phyloP scores from a whole-genome alignment of 2,113 vertebrate genomes.

The Hemichromis elongatus region DNA sequence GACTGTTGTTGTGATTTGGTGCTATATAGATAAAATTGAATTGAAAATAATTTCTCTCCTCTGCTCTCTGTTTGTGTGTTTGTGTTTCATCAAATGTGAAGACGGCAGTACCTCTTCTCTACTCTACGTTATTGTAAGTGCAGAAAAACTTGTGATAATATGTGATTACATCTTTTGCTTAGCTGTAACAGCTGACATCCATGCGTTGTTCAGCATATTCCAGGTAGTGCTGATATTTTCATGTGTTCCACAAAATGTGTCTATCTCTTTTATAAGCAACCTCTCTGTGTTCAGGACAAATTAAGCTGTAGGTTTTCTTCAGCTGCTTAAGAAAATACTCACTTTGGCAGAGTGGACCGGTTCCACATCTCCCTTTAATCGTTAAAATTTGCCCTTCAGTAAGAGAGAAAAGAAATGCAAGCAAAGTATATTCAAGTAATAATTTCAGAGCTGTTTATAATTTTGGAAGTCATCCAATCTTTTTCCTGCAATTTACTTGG shows the following conservation, averaged over 20 bases:
- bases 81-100: not conserved
- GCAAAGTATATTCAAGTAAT: not conserved
- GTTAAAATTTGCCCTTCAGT: not conserved
- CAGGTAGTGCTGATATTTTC: not conserved
- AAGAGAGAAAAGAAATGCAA: not conserved
- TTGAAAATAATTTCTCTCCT: not conserved
- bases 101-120: not conserved
- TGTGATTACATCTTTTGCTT: not conserved
- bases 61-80: not conserved
- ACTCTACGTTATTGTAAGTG: not conserved
- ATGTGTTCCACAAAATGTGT: accelerated
- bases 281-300: not conserved
- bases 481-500: not conserved
- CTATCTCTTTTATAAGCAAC: not conserved
- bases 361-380: not conserved
- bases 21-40: too few relatives aligned
- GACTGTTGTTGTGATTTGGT: too few relatives aligned
- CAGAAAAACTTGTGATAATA: not conserved
- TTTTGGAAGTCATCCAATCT: not conserved
- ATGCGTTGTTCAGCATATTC: not conserved
- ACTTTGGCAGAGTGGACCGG: not conserved
- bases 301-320: not conserved
- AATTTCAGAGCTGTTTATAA: not conserved
- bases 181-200: not conserved
- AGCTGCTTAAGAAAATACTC: not conserved